Conservation (phyloP, 1,140 invertebrate species). For the Drosophila ercepeae region DNA sequence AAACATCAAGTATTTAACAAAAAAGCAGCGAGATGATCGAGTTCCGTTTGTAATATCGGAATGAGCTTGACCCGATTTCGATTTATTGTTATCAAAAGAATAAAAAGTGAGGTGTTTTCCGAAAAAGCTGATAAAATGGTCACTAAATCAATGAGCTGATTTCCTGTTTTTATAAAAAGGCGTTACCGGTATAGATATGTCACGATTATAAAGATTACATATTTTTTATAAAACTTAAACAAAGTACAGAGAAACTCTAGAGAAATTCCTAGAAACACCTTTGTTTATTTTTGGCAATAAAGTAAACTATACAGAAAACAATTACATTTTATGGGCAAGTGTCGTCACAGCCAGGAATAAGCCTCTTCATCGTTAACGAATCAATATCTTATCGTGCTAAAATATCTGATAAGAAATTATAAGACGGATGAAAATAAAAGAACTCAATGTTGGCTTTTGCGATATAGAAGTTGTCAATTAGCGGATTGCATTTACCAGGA, state of each 20-base stretch:
- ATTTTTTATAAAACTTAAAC: too few species aligned
- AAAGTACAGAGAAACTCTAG: too few species aligned
- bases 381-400: conserved; percentile 37
- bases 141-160: conserved; percentile 5
- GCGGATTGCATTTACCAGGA: conserved; percentile 33
- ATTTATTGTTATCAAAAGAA: conserved; percentile 1
- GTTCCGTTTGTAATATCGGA: conserved; percentile 11
- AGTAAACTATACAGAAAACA: background rate
- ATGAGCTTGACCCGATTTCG: background rate
- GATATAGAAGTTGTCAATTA: conserved; percentile 23
- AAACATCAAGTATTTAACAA: conserved; percentile 12
- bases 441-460: conserved; percentile 17
- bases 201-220: too few species aligned
- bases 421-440: conserved; percentile 3
- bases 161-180: too few species aligned
- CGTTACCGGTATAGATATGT: too few species aligned
- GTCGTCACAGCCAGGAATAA: conserved; percentile 29
- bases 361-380: conserved; percentile 24
- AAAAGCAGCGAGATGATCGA: conserved; percentile 2
- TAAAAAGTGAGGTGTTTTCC: background rate
- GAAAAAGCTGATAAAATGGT: conserved; percentile 5
- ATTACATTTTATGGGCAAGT: conserved; percentile 4
- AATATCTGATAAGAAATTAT: conserved; percentile 13
- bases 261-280: conserved; percentile 11
- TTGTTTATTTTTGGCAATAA: background rate